Evolutionary conservation across 2,113 vertebrate species (phyloP), one percentile per base, ranked within the genome.

Genomic region (Aptenodytes patagonicus): DNA sequence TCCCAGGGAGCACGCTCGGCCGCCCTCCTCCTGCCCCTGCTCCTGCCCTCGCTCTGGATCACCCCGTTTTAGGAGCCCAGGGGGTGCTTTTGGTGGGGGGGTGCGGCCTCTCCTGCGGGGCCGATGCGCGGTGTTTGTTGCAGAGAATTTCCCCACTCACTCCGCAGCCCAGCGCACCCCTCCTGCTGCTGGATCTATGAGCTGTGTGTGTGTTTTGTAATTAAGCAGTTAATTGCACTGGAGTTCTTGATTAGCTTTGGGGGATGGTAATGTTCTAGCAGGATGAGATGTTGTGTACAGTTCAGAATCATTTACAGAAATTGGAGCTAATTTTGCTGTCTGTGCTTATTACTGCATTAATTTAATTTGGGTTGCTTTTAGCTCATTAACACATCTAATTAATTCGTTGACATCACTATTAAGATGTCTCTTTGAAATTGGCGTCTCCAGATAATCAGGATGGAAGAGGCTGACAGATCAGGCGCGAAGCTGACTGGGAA

Each of bases 321-420:
- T 99, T 99, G 99, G 99, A 99, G 99, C 99, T 99, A 99, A 99
- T 99, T 99, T 99, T 99, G 98, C 99, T 99, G 99, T 99, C 99
- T 99, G 99, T 99, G 99, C 99, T 99, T 99, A 99, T 99, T 99
- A 99, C 99, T 98, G 99, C 99, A 99, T 99, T 99, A 99, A 99
- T 99, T 99, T 99, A 99, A 99, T 99, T 99, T 99, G 99, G 99
- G 99, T 99, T 99, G 99, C 99, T 99, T 99, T 99, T 99, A 99
- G 99, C 99, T 99, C 99, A 99, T 99, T 99, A 99, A 99, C 99
- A 99, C 99, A 99, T 99, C 99, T 99, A 99, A 99, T 99, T 99
- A 99, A 99, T 99, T 99, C 99, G 99, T 99, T 99, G 99, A 99
- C 99, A 99, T 99, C 99, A 99, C 99, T 99, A 99, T 99, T 99